Evolutionary conservation across 2,113 vertebrate genomes (phyloP).

Genomic region (Gracilinanus agilis): DNA sequence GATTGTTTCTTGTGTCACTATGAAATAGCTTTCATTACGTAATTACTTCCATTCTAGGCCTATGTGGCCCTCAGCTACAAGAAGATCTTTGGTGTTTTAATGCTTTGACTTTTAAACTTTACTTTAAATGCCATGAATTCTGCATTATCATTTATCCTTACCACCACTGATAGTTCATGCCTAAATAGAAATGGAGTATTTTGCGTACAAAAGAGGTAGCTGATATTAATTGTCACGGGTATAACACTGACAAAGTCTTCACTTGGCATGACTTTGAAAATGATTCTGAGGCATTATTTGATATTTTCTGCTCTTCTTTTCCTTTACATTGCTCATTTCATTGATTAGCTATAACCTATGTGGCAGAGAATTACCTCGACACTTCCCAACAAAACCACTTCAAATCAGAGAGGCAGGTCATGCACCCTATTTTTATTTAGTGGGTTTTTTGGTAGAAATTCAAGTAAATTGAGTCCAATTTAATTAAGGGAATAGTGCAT

Average conservation of each 20-base stretch:
- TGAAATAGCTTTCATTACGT: neutral
- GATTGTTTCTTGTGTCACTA: neutral
- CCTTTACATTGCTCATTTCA: neutral
- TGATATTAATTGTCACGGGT: neutral
- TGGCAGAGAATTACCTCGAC: neutral
- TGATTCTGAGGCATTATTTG: neutral
- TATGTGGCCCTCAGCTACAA: neutral
- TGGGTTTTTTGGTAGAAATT: too few relatives aligned
- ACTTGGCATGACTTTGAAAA: slow-evolving; percentile 5
- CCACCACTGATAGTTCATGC: neutral
- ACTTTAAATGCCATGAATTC: neutral
- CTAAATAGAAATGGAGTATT: slow-evolving; percentile 10
- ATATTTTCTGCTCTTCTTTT: neutral
- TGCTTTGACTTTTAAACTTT: neutral
- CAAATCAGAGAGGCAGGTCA: too few relatives aligned
- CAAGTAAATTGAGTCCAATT: too few relatives aligned
- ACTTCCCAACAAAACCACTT: neutral
- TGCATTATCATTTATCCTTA: neutral
- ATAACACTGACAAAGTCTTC: neutral
- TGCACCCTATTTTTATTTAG: too few relatives aligned
- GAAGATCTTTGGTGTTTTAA: neutral
- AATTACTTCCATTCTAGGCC: neutral
- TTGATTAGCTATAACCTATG: neutral
- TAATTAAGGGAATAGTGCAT: too few relatives aligned
- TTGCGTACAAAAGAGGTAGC: neutral